Conservation (phyloP, 1,140 invertebrate genomes). For the Lycorma delicatula region DNA sequence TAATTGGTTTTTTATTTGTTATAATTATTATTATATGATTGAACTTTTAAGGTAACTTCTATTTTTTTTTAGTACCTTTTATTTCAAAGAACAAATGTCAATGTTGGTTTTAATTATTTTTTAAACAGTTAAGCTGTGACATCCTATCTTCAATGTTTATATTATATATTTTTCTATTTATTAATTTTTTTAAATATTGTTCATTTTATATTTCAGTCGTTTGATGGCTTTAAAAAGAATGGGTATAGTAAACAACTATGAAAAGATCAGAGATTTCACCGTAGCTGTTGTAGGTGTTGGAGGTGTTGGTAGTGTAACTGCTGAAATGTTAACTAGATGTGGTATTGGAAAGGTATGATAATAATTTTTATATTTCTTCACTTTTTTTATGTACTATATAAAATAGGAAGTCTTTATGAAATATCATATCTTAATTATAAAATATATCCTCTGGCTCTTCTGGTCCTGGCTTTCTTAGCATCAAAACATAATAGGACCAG, state of each 20-base stretch:
- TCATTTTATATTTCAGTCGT: constrained; percentile 55
- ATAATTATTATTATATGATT: neutral
- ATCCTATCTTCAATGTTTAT: neutral
- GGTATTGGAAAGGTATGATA: constrained; percentile 87
- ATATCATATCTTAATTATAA: no score
- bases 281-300: constrained; percentile 97
- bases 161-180: constrained; percentile 11
- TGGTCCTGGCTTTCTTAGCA: no score
- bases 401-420: no score
- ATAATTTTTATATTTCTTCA: neutral
- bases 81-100: neutral
- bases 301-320: constrained; percentile 97
- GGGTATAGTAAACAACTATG: constrained; percentile 99
- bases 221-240: constrained; percentile 97
- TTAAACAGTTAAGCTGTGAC: neutral
- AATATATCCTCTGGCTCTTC: no score
- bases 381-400: neutral
- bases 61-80: neutral
- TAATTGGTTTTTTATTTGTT: no score
- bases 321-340: constrained; percentile 98
- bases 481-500: no score
- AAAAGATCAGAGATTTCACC: constrained; percentile 83
- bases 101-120: no score
- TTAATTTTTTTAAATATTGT: neutral
- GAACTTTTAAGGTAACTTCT: neutral